Evolutionary conservation across 2,888 invertebrate genomes (phyloP).

Genomic region (Panzeria rudis): DNA sequence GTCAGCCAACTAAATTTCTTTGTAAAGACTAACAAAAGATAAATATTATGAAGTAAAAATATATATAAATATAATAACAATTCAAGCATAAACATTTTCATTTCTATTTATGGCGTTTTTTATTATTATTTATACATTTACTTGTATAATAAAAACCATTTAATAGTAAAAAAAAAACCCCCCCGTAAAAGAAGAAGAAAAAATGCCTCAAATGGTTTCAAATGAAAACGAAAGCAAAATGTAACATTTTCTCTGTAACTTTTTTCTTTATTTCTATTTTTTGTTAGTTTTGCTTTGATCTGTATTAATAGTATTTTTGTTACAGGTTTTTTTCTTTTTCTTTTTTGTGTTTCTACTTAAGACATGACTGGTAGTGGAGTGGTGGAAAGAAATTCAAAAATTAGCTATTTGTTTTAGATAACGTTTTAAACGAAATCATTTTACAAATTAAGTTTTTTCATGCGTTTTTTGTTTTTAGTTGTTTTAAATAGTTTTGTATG

Average conservation of each 20-base stretch:
- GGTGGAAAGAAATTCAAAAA: conserved; percentile 7
- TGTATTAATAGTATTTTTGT: conserved; percentile 19
- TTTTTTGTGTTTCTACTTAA: conserved; percentile 25
- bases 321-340: conserved; percentile 32
- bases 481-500: conserved; percentile 26
- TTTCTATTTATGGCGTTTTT: conserved; percentile 33
- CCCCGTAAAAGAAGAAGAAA: conserved; percentile 11
- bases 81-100: conserved; percentile 63
- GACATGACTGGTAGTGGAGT: conserved; percentile 48
- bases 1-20: neutral
- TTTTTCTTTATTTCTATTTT: neutral
- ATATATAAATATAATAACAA: conserved; percentile 15
- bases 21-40: neutral
- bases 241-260: conserved; percentile 60
- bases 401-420: conserved; percentile 32
- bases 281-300: neutral
- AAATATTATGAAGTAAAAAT: conserved; percentile 29
- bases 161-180: conserved; percentile 35
- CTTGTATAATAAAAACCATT: conserved; percentile 55
- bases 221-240: conserved; percentile 69
- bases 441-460: conserved; percentile 28
- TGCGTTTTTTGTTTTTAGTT: neutral
- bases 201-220: conserved; percentile 27
- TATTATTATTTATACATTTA: conserved; percentile 37
- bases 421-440: conserved; percentile 52